A percentile compares a stretch with the other conserved stretches of the same genome.
These are phyloP conservation scores for Halichoerus grypus DNA, from an alignment of 2,113 vertebrate species.

Conservation along the genomic window DNA sequence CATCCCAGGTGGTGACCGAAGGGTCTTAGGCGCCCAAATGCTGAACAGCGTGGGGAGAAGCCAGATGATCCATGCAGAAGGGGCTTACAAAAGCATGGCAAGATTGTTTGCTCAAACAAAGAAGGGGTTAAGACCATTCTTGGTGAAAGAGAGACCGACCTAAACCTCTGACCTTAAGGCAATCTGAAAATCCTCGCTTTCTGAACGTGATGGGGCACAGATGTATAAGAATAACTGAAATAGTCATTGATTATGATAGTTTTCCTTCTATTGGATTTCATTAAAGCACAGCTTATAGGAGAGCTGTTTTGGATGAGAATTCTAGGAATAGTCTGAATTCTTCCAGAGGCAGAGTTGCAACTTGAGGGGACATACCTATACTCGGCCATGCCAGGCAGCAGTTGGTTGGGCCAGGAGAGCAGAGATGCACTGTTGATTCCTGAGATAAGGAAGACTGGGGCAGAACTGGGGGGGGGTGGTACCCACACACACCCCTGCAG, in stretches of 20 bases:
- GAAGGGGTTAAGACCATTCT: not conserved
- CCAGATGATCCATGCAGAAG: not conserved
- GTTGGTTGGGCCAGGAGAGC: not conserved
- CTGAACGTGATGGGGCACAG: not conserved
- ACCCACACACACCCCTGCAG: not conserved
- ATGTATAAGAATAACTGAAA: constrained; percentile 17
- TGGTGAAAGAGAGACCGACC: not conserved
- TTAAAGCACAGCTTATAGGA: constrained; percentile 20
- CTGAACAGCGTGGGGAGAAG: not conserved
- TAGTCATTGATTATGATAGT: not conserved
- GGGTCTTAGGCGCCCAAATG: not conserved
- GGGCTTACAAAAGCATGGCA: not conserved
- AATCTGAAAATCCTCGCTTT: not conserved
- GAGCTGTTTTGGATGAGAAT: not conserved
- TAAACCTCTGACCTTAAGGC: not conserved
- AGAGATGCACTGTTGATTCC: rapidly evolving
- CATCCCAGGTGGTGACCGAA: not conserved
- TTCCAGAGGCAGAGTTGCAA: not conserved
- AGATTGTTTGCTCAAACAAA: not conserved
- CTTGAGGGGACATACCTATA: not conserved
- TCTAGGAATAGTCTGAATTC: not conserved
- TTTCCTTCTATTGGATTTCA: not conserved
- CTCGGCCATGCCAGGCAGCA: not conserved
- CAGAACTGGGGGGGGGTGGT: not conserved
- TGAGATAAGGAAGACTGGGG: not conserved